Evolutionary conservation across 64 coral and sea anemone genomes (phyloP).

Genomic region (Montipora sp.): DNA sequence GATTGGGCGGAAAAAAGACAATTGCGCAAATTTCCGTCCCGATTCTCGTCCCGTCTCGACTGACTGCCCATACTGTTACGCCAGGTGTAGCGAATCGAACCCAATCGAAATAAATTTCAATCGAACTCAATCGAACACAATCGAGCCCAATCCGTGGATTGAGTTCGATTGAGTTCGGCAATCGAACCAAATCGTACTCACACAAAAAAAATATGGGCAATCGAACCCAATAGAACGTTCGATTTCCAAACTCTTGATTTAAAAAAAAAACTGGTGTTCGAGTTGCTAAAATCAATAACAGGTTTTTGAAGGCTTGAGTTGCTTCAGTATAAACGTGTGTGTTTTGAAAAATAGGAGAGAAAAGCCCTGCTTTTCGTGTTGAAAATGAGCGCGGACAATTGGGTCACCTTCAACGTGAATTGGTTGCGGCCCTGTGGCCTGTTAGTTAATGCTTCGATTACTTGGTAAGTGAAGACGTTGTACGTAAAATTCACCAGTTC

Average conservation of each 20-base stretch:
- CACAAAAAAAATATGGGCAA: too few species aligned
- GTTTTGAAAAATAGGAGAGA: neutral
- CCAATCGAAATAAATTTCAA: neutral
- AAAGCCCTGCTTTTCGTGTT: slow-evolving; percentile 24
- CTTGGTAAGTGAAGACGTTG: neutral
- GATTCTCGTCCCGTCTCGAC: too few species aligned
- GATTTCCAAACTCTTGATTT: neutral
- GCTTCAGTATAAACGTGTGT: too few species aligned
- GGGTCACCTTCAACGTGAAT: slow-evolving; percentile 39
- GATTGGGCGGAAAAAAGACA: too few species aligned
- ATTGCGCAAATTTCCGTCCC: too few species aligned
- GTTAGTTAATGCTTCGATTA: neutral
- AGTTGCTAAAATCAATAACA: neutral
- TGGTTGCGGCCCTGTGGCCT: slow-evolving; percentile 16
- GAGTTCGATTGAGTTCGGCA: neutral
- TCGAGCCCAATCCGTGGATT: neutral
- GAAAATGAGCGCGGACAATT: slow-evolving; percentile 9
- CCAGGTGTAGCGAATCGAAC: neutral
- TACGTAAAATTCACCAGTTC: too few species aligned
- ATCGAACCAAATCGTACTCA: neutral
- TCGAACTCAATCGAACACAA: neutral
- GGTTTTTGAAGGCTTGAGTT: too few species aligned
- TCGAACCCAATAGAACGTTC: neutral
- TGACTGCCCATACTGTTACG: too few species aligned
- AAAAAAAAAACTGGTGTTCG: neutral